phyloP scores from a whole-genome alignment of 2,113 vertebrate species.

The Corvus moneduloides region DNA sequence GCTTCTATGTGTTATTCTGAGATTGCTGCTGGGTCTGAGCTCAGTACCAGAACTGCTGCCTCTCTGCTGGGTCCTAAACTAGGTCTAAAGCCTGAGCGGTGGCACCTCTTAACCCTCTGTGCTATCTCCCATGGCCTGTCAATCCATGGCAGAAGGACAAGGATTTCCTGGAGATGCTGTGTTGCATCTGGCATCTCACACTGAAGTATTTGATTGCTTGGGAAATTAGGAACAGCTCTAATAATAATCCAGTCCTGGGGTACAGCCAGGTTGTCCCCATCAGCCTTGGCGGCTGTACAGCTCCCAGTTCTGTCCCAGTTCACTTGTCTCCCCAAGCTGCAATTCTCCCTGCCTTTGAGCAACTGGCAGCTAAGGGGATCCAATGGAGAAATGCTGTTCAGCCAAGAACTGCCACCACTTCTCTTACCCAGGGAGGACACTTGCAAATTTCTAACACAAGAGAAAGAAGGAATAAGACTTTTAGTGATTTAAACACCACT shows the following conservation, averaged over 20 bases:
- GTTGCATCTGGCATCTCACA: background rate
- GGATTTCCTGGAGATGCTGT: background rate
- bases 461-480: background rate
- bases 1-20: background rate
- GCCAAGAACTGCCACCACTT: background rate
- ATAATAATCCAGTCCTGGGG: background rate
- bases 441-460: background rate
- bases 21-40: background rate
- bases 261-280: background rate
- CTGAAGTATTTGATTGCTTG: background rate
- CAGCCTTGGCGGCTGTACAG: background rate
- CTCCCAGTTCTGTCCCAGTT: background rate
- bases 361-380: background rate
- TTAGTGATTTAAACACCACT: background rate
- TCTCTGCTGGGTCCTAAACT: background rate
- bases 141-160: background rate
- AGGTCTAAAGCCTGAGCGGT: background rate
- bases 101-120: rapidly evolving
- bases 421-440: background rate
- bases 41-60: background rate
- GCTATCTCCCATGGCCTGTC: background rate
- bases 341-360: background rate
- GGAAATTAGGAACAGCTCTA: background rate
- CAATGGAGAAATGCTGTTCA: background rate
- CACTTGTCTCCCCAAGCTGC: background rate